Base-by-base conservation (phyloP, 2,888 invertebrate genomes). In the Mycalesis mineus region DNA sequence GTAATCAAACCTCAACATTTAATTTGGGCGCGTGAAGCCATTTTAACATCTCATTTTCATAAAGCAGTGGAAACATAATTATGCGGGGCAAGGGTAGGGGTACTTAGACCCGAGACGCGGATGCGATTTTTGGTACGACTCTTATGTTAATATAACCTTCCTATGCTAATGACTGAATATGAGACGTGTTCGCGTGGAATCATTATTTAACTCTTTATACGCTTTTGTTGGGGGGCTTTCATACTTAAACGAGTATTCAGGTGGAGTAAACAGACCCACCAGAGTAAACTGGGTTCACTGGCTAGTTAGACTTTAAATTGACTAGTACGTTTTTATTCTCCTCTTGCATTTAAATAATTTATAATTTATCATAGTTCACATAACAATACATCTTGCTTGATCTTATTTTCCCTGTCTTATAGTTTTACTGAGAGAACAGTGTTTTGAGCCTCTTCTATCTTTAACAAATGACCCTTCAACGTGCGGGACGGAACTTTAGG, bases 11-110 rank as follows among this genome's bases (percentile, higher is more conserved):
- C 50, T 56, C 56, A 59, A 56, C 62, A 50, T 63, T 65, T 65
- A 65, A 66, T 66, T 61, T 62, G 51, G 48, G 52, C 57, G 63
- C 69, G 71, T 72, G 73, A 75, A 74, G 74, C 74, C 73, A 77
- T 79, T 80, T 75, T 76, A 78, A 75, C 73, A 76, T 78, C 74
- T 75, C 74, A 80, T 80, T 84, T 79, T 83, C 75, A 82, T 83
- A 77, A 82, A 85, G 74, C 81, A 72, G 72, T 69, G 72, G 72
- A 66, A 61, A 62, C 57, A 61, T 80, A 80, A 84, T 87, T 84
- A 84, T 74, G 68, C 71, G 58, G 65, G 79, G 72, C 3, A 55
- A 76, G 73, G 75, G 72, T 63, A 6, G 6, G 41, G 73, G 71
- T 74, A 13, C 29, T 14, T 9, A 71, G 67, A 71, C 73, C 72